Conservation (phyloP, 2,113 vertebrate genomes). For the Nothobranchius kuhntae region DNA sequence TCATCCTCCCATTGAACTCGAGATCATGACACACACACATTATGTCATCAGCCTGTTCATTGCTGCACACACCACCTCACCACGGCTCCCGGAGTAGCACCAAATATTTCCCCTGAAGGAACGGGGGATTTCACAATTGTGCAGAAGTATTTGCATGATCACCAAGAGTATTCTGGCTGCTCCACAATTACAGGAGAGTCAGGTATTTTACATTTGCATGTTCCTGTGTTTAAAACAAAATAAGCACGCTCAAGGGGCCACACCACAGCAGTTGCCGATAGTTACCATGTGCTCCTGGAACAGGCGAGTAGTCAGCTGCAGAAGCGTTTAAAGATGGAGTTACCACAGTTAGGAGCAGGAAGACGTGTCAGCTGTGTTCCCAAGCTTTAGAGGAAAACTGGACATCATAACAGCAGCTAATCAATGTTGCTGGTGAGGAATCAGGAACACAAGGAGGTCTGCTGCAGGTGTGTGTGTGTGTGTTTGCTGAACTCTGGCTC, state of each 20-base stretch:
- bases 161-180: slow-evolving; percentile 1
- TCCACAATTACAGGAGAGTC: background rate
- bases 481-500: slow-evolving; percentile 61
- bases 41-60: slow-evolving; percentile 25
- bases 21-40: slow-evolving; percentile 8
- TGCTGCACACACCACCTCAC: slow-evolving; percentile 22
- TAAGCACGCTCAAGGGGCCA: slow-evolving; percentile 33
- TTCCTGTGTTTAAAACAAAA: slow-evolving; percentile 13
- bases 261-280: slow-evolving; percentile 16
- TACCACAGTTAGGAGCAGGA: slow-evolving; percentile 37
- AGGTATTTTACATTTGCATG: slow-evolving; percentile 20
- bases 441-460: too few relatives aligned
- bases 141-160: slow-evolving; percentile 8
- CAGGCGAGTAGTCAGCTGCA: slow-evolving; percentile 17
- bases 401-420: background rate
- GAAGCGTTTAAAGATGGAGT: slow-evolving; percentile 43
- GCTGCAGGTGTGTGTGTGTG: slow-evolving; percentile 21
- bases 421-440: slow-evolving; percentile 5
- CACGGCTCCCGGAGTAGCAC: slow-evolving; percentile 22
- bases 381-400: slow-evolving; percentile 2
- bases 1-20: slow-evolving; percentile 50
- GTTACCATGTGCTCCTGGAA: slow-evolving; percentile 39
- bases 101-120: slow-evolving; percentile 12
- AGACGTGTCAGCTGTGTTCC: slow-evolving; percentile 13
- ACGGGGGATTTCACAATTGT: slow-evolving; percentile 10